Evolutionary conservation across 2,888 invertebrate species (phyloP).

Genomic region (Caenorhabditis macrosperma): DNA sequence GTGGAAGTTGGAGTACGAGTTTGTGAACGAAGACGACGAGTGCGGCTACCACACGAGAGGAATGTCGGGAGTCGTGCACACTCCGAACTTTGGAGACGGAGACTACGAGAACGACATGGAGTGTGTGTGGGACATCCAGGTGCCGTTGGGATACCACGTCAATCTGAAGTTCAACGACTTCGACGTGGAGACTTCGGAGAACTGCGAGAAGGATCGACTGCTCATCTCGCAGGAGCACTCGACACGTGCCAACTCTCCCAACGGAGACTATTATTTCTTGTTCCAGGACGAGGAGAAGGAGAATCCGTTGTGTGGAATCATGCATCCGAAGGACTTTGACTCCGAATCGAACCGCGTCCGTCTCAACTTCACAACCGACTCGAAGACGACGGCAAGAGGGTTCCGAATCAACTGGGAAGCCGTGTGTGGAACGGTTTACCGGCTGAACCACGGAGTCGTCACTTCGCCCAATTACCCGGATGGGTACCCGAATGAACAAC

Average conservation of each 20-base stretch:
- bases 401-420: conserved; percentile 76
- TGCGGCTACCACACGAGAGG: conserved; percentile 74
- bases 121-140: conserved; percentile 77
- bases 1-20: conserved; percentile 73
- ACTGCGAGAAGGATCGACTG: conserved; percentile 72
- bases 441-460: conserved; percentile 73
- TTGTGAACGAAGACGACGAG: conserved; percentile 62
- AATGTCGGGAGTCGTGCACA: conserved; percentile 67
- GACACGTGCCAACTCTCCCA: conserved; percentile 71
- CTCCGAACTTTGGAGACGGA: conserved; percentile 64
- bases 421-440: conserved; percentile 71
- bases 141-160: conserved; percentile 74
- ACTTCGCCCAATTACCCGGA: conserved; percentile 77
- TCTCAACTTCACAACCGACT: conserved; percentile 76
- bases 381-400: conserved; percentile 68
- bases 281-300: conserved; percentile 74
- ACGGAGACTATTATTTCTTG: conserved; percentile 75
- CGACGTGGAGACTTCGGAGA: conserved; percentile 68
- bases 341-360: conserved; percentile 73
- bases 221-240: conserved; percentile 75
- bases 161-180: conserved; percentile 68
- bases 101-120: conserved; percentile 70
- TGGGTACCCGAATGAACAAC: conserved; percentile 74
- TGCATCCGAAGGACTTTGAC: conserved; percentile 61
- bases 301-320: conserved; percentile 68